These are phyloP conservation scores for Diadromus collaris DNA, from an alignment of 2,888 invertebrate genomes.

Conservation along the genomic window DNA sequence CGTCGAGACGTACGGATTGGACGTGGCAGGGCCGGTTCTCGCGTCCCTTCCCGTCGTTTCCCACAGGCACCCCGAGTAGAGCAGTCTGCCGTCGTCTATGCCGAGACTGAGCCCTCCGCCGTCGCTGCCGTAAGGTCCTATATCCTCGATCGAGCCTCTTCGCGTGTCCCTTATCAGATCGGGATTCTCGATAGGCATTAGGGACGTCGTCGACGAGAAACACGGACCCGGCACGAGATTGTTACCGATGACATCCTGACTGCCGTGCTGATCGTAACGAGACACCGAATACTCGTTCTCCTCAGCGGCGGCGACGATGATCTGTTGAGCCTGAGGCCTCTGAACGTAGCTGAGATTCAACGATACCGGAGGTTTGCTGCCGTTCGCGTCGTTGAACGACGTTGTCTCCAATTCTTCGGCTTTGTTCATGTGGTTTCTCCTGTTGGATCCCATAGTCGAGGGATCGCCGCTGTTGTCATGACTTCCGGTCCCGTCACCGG, in stretches of 20 bases:
- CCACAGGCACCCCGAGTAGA: slow-evolving; percentile 92
- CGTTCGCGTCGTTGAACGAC: slow-evolving; percentile 68
- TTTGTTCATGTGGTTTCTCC: slow-evolving; percentile 67
- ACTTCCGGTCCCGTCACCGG: slow-evolving; percentile 54
- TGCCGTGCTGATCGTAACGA: slow-evolving; percentile 83
- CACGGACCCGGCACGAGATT: slow-evolving; percentile 81
- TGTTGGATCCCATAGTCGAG: slow-evolving; percentile 63
- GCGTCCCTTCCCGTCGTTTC: slow-evolving; percentile 81
- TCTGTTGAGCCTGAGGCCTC: slow-evolving; percentile 68
- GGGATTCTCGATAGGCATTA: slow-evolving; percentile 88
- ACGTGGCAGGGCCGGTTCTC: slow-evolving; percentile 85
- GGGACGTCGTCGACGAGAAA: slow-evolving; percentile 88
- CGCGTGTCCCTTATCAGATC: slow-evolving; percentile 92
- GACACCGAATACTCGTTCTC: slow-evolving; percentile 81
- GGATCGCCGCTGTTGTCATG: slow-evolving; percentile 64
- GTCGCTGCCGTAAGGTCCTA: slow-evolving; percentile 82
- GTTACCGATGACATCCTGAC: slow-evolving; percentile 72
- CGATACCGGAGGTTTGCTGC: slow-evolving; percentile 72
- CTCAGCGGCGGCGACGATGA: slow-evolving; percentile 67
- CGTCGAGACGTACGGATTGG: slow-evolving; percentile 89
- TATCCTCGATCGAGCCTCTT: slow-evolving; percentile 76
- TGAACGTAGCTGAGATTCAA: slow-evolving; percentile 76
- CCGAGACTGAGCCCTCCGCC: slow-evolving; percentile 62
- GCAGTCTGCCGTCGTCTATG: slow-evolving; percentile 74
- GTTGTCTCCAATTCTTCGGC: slow-evolving; percentile 75